Percentiles rank a stretch among this genome's conserved stretches.
These are phyloP conservation scores for Triops cancriformis DNA, from an alignment of 1,140 invertebrate genomes.

Conservation along the genomic window DNA sequence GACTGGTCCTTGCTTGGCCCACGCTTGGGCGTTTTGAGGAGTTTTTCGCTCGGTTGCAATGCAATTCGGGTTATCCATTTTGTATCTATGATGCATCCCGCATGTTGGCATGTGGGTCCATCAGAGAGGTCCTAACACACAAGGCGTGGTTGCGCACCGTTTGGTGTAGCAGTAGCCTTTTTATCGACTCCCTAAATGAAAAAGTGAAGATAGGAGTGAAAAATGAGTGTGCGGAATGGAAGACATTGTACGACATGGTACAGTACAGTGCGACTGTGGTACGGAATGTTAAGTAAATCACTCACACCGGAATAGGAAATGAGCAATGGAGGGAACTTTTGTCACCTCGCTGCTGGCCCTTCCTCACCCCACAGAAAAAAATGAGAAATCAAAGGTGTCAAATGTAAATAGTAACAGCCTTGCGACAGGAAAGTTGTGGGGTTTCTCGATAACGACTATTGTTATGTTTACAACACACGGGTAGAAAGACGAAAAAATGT, in stretches of 20 bases:
- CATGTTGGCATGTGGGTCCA: slow-evolving; percentile 9
- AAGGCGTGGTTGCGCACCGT: slow-evolving; percentile 11
- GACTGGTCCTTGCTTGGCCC: not conserved
- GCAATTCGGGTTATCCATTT: not conserved
- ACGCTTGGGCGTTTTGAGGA: not conserved
- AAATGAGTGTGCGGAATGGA: not conserved
- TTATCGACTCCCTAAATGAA: not conserved
- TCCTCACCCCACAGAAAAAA: not conserved
- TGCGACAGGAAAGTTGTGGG: not conserved
- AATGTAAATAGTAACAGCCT: not conserved
- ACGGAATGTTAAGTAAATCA: not conserved
- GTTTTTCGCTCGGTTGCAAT: not conserved
- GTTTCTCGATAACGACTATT: not conserved
- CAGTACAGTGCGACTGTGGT: not conserved
- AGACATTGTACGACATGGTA: not conserved
- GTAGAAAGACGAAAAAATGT: not conserved
- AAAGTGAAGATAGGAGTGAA: not conserved
- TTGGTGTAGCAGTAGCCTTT: not conserved
- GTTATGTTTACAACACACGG: not conserved
- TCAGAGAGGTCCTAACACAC: not conserved
- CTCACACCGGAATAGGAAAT: slow-evolving; percentile 3
- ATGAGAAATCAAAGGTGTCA: not conserved
- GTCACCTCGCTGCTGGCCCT: not conserved
- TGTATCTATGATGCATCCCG: slow-evolving; percentile 13
- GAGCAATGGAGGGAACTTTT: not conserved